These are phyloP conservation scores for Malurus elegans DNA, from an alignment of 2,113 vertebrate species.

Conservation along the genomic window DNA sequence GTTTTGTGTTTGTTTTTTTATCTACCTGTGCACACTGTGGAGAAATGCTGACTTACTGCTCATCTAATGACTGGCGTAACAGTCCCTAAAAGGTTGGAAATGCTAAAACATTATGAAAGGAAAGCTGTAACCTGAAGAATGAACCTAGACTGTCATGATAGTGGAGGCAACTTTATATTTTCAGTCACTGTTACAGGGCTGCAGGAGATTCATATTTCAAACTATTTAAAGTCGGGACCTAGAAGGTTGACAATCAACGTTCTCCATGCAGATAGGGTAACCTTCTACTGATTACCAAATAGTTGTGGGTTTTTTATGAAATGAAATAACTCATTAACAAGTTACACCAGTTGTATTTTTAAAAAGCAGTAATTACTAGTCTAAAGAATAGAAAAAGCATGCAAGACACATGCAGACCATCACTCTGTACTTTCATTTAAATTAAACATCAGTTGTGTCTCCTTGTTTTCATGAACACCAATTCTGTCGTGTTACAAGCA, in stretches of 20 bases:
- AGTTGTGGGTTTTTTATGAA: neutral
- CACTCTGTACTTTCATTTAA: neutral
- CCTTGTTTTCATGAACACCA: neutral
- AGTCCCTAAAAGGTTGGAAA: neutral
- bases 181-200: neutral
- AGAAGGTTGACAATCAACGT: neutral
- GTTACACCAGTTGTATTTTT: neutral
- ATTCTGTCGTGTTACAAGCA: neutral
- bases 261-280: neutral
- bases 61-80: fast-evolving
- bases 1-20: neutral
- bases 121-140: neutral
- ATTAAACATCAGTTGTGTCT: neutral
- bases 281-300: neutral
- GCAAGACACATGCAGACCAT: neutral
- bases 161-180: neutral
- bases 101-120: neutral
- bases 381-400: neutral
- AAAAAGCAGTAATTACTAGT: neutral
- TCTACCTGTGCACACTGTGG: neutral
- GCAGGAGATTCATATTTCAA: neutral
- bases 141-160: neutral
- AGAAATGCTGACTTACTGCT: neutral
- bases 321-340: neutral
- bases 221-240: neutral